Evolutionary conservation across 2,888 invertebrate species (phyloP).

Genomic region (Drosophila mercatorum): DNA sequence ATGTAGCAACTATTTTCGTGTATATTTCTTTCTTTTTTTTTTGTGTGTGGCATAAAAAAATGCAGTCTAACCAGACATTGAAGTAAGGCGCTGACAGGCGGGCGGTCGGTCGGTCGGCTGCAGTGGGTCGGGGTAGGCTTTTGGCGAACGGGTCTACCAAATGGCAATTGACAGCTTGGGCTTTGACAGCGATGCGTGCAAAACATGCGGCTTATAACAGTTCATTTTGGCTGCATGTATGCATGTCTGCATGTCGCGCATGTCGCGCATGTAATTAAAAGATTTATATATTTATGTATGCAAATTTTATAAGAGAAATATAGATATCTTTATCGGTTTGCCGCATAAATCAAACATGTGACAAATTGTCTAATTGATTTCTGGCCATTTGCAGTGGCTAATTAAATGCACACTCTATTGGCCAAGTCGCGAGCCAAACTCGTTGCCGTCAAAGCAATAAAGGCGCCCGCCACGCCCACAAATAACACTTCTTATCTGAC

Average conservation of each 20-base stretch:
- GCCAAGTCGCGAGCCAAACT: conserved; percentile 2
- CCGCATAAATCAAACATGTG: conserved; percentile 63
- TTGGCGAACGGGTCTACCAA: conserved; percentile 49
- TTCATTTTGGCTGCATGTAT: conserved; percentile 60
- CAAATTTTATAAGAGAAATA: conserved; percentile 10
- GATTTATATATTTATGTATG: conserved; percentile 20
- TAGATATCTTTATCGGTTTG: conserved; percentile 17
- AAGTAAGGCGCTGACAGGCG: conserved; percentile 42
- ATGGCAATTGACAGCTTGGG: conserved; percentile 64
- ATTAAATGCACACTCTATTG: conserved; percentile 35
- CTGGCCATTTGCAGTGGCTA: conserved; percentile 36
- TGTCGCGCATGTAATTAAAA: conserved; percentile 63
- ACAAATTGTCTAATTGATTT: conserved; percentile 61
- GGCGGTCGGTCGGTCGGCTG: conserved; percentile 7
- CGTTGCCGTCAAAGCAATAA: neutral
- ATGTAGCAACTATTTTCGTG: conserved; percentile 42
- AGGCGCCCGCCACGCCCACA: conserved; percentile 28
- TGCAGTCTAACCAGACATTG: conserved; percentile 74
- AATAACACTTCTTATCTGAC: conserved; percentile 44
- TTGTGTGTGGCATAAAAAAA: conserved; percentile 55
- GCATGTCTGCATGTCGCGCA: conserved; percentile 28
- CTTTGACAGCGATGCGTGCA: conserved; percentile 58
- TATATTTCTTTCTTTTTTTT: conserved; percentile 4
- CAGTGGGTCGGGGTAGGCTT: conserved; percentile 21
- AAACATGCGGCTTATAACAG: conserved; percentile 72